Conservation (phyloP, 2,888 invertebrate species). For the Apodemia hepburni region DNA sequence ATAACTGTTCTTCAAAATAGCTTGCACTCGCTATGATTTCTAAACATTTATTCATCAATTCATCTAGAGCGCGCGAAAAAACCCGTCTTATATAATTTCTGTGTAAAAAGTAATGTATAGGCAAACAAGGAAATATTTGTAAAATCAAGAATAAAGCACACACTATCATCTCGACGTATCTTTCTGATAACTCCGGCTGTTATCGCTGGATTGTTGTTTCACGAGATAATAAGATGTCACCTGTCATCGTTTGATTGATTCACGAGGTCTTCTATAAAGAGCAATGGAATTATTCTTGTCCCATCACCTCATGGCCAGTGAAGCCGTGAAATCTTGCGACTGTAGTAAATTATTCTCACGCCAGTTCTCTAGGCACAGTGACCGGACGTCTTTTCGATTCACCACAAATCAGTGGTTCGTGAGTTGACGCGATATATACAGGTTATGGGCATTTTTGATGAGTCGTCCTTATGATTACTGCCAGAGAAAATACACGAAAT, state of each 20-base stretch:
- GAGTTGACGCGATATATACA: too few species aligned
- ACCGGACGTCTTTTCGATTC: too few species aligned
- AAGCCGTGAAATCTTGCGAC: not conserved
- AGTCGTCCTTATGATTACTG: too few species aligned
- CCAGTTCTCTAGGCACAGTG: too few species aligned
- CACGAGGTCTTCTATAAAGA: conserved; percentile 42
- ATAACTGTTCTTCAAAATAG: too few species aligned
- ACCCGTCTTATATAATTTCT: not conserved
- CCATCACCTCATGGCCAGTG: conserved; percentile 32
- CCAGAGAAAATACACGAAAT: too few species aligned
- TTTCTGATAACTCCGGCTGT: conserved; percentile 2
- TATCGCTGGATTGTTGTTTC: conserved; percentile 3
- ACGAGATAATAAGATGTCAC: conserved; percentile 1
- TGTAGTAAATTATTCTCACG: too few species aligned
- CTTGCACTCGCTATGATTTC: too few species aligned
- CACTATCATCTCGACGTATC: conserved; percentile 1
- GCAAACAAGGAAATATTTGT: conserved; percentile 12
- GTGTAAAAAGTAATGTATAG: not conserved
- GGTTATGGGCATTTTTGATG: too few species aligned
- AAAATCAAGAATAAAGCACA: conserved; percentile 12
- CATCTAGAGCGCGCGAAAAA: too few species aligned
- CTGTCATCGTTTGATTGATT: conserved; percentile 54
- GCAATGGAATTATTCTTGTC: conserved; percentile 57
- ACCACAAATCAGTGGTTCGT: too few species aligned
- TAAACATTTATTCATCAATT: too few species aligned